These are phyloP conservation scores for Machimus atricapillus DNA, from an alignment of 2,888 invertebrate genomes.

Conservation along the genomic window DNA sequence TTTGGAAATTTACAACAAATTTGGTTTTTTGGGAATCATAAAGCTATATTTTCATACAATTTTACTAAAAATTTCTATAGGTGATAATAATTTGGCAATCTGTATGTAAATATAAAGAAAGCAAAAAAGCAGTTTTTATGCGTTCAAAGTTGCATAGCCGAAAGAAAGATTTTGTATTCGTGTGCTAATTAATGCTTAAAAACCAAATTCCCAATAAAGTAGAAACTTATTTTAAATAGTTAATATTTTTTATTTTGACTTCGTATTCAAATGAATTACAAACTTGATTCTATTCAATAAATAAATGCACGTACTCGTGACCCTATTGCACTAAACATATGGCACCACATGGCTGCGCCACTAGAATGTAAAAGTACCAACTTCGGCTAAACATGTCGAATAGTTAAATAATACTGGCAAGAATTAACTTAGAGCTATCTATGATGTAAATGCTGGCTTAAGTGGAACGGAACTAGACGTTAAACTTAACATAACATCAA, in stretches of 20 bases:
- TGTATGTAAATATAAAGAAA: not conserved
- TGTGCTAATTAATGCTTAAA: no score
- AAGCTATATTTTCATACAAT: no score
- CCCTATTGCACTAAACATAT: not conserved
- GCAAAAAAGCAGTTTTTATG: no score
- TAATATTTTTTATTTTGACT: not conserved
- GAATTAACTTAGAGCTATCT: not conserved
- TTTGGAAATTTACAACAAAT: no score
- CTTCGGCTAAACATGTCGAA: not conserved
- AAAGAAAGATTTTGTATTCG: no score
- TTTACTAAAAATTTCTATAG: no score
- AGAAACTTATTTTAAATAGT: not conserved
- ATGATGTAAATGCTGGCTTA: not conserved
- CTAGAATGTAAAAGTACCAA: not conserved
- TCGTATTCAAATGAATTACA: constrained; percentile 23
- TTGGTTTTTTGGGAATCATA: no score
- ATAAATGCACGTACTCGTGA: not conserved
- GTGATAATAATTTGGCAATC: no score
- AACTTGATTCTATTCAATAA: not conserved
- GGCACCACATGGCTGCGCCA: not conserved
- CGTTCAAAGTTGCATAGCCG: no score
- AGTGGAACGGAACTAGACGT: not conserved
- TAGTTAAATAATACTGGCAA: not conserved
- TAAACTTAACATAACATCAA: not conserved
- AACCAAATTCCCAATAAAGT: no score